Conservation (phyloP, 2,113 vertebrate genomes). For the Antechinus stuartii region DNA sequence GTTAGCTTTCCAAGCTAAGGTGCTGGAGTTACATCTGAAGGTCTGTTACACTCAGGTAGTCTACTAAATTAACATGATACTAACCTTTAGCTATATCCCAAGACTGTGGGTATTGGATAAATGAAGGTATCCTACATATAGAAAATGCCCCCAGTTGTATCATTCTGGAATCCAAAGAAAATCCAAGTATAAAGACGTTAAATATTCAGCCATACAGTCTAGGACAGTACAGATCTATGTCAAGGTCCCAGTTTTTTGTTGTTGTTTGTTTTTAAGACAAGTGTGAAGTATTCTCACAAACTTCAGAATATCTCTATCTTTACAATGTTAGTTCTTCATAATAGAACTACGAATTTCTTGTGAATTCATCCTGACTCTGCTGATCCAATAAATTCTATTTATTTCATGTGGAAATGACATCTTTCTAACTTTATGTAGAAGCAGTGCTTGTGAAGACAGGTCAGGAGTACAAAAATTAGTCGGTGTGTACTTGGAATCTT, state of each 20-base stretch:
- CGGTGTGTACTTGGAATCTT: not conserved
- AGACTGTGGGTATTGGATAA: not conserved
- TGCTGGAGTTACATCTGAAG: not conserved
- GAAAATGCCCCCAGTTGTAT: not conserved
- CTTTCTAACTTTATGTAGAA: not conserved
- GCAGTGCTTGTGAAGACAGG: not conserved
- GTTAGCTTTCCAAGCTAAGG: not conserved
- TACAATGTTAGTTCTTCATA: not conserved
- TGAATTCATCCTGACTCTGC: not conserved
- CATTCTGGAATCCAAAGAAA: not conserved
- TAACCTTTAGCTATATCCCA: not conserved
- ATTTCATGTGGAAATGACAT: not conserved
- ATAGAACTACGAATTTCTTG: not conserved
- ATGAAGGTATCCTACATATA: not conserved
- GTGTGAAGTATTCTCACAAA: too few species aligned
- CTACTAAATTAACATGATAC: not conserved
- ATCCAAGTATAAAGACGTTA: not conserved
- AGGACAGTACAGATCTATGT: too few species aligned
- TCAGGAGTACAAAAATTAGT: not conserved
- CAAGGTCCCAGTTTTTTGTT: too few species aligned
- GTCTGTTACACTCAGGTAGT: not conserved
- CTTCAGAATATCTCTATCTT: not conserved
- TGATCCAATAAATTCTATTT: not conserved
- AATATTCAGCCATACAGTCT: too few species aligned
- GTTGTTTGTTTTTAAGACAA: too few species aligned